Base-by-base conservation (phyloP, 1,140 invertebrate species). In the Neoseiulus cucumeris region DNA sequence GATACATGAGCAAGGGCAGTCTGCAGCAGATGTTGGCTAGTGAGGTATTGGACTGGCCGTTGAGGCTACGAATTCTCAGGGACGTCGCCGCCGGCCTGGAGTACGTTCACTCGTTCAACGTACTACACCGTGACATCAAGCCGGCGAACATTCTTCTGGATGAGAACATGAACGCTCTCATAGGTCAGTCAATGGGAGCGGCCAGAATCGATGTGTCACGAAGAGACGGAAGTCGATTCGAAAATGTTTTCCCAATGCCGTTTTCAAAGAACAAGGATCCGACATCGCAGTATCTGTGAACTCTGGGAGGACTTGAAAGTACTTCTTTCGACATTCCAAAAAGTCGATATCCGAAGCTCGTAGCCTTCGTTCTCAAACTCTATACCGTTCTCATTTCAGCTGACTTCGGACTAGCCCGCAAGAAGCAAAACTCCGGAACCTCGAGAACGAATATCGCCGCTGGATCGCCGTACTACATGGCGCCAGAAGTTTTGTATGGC, bases 71-170 rank as follows among this genome's bases (percentile, higher is more conserved):
- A 59, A 25, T 59, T 25, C 51, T 59, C 14, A 25, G 51, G 12
- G 51, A 59, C 22, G 51, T 59, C 12, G 51, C 51, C 4, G 22
- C 14, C 51, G 51, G 25, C 17, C 22, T 59, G 25, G 51, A 59
- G 22, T 33, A 59, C 22, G 33, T 59, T 14, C 51, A 59, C 22
- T 59, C 51, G 4, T 25, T 59, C 17, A 83, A 84, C 73, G 91
- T 98, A 5, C 98, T 98, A 71, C 95, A 98, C 77, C 83, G 95
- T 76, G 95, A 98, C 80, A 91, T 98, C 0, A 98, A 98, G 75
- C 95, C 95, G 42, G 97, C 92, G 64, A 98, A 98, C 78, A 98
- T 98, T 73, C 79, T 98, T 68, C 86, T 98, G 70, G 95, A 94
- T 80, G 80, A 89, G 68, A 83, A 85, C 22, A 59, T 59, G 51